Percentiles rank a stretch among this genome's conserved stretches.
These are phyloP conservation scores for Syrrhaptes paradoxus DNA, from an alignment of 2,113 vertebrate genomes.

Conservation along the genomic window DNA sequence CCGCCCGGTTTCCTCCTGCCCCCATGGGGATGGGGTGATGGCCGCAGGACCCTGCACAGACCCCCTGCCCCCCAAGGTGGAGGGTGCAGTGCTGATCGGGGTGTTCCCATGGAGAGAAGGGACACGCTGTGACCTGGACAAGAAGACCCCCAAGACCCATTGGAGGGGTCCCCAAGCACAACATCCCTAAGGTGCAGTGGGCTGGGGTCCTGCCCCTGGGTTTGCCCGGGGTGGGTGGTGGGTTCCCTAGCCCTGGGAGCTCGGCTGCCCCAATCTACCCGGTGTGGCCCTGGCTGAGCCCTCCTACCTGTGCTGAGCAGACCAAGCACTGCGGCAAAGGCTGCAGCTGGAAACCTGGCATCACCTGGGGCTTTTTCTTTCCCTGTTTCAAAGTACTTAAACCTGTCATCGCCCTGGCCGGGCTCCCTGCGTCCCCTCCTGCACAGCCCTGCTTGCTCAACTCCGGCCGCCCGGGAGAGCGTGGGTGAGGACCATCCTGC, in stretches of 20 bases:
- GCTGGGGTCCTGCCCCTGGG: not conserved
- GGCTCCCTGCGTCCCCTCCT: not conserved
- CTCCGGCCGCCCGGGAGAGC: not conserved
- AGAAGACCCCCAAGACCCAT: not conserved
- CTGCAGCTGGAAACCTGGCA: not conserved
- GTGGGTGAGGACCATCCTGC: not conserved
- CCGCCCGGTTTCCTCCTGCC: not conserved
- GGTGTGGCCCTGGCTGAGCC: no score
- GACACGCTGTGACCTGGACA: accelerated
- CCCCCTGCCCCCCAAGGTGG: accelerated
- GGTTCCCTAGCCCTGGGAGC: accelerated
- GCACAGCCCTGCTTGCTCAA: not conserved
- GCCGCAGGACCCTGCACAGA: accelerated
- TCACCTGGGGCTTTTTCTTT: not conserved
- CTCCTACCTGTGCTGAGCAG: not conserved
- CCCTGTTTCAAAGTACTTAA: not conserved
- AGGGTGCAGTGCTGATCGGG: not conserved
- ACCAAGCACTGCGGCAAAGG: not conserved
- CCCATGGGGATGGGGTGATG: accelerated
- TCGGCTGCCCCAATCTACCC: no score
- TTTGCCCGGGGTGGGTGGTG: accelerated
- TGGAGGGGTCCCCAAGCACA: not conserved
- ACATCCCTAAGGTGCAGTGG: no score
- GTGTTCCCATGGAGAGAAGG: not conserved
- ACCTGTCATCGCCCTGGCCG: not conserved